Evolutionary conservation across 2,113 vertebrate species (phyloP).

Genomic region (Ia io): DNA sequence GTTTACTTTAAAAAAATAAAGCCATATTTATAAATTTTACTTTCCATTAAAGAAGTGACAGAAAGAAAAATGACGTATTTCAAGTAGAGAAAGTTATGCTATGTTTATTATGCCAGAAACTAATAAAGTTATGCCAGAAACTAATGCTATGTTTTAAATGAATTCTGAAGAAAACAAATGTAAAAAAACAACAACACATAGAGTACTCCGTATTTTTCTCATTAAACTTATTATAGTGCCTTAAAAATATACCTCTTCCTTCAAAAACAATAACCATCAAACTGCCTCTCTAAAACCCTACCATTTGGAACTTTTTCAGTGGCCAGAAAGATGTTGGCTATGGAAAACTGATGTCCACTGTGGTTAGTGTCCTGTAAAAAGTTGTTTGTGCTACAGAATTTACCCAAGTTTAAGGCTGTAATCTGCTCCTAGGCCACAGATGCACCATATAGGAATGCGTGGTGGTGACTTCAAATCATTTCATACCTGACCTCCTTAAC

Average conservation of each 20-base stretch:
- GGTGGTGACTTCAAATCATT: background rate
- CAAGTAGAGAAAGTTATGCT: background rate
- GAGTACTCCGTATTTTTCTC: background rate
- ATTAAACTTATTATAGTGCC: background rate
- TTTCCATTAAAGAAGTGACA: constrained; percentile 16
- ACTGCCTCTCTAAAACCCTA: background rate
- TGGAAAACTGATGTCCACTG: background rate
- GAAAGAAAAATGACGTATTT: background rate
- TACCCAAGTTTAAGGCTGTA: background rate
- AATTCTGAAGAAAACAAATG: background rate
- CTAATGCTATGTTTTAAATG: background rate
- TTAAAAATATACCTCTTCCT: background rate
- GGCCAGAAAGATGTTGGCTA: background rate
- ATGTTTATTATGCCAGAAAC: no score
- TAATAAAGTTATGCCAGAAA: no score
- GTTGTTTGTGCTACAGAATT: background rate
- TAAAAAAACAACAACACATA: background rate
- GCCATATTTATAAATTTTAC: background rate
- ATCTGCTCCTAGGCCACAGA: background rate
- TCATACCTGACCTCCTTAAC: background rate
- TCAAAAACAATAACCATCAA: background rate
- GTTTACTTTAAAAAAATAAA: constrained; percentile 30
- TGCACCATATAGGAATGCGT: background rate
- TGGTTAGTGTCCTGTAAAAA: background rate
- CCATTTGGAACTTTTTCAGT: background rate